phyloP scores from a whole-genome alignment of 2,888 invertebrate genomes.

The Cephalotes varians region DNA sequence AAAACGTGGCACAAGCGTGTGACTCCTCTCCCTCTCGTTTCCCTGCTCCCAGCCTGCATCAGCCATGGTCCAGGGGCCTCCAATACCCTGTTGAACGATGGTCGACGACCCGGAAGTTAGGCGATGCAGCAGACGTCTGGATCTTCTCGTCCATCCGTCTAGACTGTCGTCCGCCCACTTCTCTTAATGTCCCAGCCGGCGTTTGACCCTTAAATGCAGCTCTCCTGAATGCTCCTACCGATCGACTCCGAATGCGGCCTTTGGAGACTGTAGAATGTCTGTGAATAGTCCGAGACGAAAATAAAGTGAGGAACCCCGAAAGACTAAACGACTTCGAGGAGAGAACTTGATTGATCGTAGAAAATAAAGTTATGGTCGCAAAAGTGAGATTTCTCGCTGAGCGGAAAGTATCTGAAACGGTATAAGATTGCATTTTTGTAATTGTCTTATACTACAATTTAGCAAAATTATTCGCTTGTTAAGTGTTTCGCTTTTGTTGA shows the following conservation, averaged over 20 bases:
- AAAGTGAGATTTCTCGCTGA: neutral
- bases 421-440: neutral
- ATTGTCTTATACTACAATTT: neutral
- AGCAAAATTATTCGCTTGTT: neutral
- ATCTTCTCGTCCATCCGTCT: constrained; percentile 40
- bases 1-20: constrained; percentile 65
- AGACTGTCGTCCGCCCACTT: constrained; percentile 32
- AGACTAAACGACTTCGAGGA: neutral
- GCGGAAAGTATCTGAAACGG: neutral
- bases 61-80: constrained; percentile 38
- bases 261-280: constrained; percentile 83
- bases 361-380: constrained; percentile 1
- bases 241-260: constrained; percentile 81
- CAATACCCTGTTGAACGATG: constrained; percentile 56
- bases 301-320: neutral
- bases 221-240: constrained; percentile 81
- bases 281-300: constrained; percentile 56
- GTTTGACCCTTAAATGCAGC: constrained; percentile 79
- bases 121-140: constrained; percentile 30
- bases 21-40: constrained; percentile 48
- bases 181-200: constrained; percentile 36
- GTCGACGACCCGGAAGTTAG: constrained; percentile 45
- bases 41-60: constrained; percentile 26
- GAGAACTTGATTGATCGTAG: neutral
- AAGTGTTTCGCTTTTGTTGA: neutral